Base-by-base conservation (phyloP, 1,140 invertebrate genomes). In the Temnothorax longispinosus region DNA sequence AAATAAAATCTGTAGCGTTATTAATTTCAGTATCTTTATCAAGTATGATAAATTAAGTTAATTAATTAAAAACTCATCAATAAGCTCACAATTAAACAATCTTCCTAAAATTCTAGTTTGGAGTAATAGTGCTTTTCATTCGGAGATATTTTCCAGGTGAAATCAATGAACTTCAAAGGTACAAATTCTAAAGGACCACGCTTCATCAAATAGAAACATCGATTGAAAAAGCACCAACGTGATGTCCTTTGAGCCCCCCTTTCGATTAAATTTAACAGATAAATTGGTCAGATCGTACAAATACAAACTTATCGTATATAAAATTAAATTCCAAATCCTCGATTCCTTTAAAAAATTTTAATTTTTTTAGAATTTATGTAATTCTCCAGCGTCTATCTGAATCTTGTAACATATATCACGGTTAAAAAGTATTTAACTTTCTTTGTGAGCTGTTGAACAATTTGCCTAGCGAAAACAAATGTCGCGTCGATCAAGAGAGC, bases 141-240 rank as follows among this genome's bases (percentile, higher is more conserved):
- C 38, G 21, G 0, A 27, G 13, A 41, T 76, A 76, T 60, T 60
- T 76, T 75, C n/a, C n/a, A 1, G 52, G 8, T 44, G 3, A 76
- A 76, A 60, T 27, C 21, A 11, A 41, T 44, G 0, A 27, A 41
- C 13, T 60, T 76, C 35, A 76, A 76, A 76, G 54, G 8, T 76
- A 44, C 35, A 76, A 44, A 60, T 76, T 38, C 38, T 60, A 11
- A 60, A 58, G 38, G 8, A 32, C 13, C 8, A 41, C 8, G 13
- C 21, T 60, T 76, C n/a, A n/a, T 76, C 54, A 60, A 18, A 76
- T 38, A 69, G n/a, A 69, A 76, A 44, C 4, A 44, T 60, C 54
- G 15, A 76, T 58, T 10, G 54, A 60, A 60, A 44, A 41, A 3
- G 13, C 27, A 35, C 6, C 6, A 18, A 35, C 6, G 32, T 41